Conservation (phyloP, 2,113 vertebrate genomes). For the Leiothrix lutea region DNA sequence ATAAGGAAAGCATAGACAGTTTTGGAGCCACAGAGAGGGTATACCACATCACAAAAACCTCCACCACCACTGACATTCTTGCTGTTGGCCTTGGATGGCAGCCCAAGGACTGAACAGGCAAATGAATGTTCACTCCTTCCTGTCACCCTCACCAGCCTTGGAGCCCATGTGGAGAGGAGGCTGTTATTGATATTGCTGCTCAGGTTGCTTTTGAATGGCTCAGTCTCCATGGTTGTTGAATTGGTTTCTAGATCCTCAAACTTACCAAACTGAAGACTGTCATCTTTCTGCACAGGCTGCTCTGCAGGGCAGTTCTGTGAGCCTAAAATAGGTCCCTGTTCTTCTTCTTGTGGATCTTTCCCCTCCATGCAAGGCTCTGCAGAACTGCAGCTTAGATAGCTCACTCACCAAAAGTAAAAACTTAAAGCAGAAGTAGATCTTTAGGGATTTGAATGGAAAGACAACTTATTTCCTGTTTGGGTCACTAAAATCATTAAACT, state of each 20-base stretch:
- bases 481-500: not conserved
- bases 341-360: not conserved
- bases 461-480: not conserved
- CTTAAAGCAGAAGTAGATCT: not conserved
- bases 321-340: not conserved
- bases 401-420: not conserved
- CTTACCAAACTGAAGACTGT: not conserved
- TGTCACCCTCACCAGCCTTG: not conserved
- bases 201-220: not conserved
- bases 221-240: not conserved
- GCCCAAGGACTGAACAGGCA: not conserved
- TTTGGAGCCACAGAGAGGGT: not conserved
- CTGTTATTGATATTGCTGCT: not conserved
- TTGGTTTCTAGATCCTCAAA: not conserved
- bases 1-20: conserved; percentile 20
- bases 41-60: conserved; percentile 61
- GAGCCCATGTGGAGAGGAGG: not conserved
- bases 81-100: conserved; percentile 39
- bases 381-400: not conserved
- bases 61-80: not conserved
- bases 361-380: not conserved
- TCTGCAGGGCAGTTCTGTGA: not conserved
- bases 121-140: not conserved
- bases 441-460: not conserved
- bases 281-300: not conserved